Base-by-base conservation (phyloP, 64 coral and sea anemone species). In the Montipora cactus region DNA sequence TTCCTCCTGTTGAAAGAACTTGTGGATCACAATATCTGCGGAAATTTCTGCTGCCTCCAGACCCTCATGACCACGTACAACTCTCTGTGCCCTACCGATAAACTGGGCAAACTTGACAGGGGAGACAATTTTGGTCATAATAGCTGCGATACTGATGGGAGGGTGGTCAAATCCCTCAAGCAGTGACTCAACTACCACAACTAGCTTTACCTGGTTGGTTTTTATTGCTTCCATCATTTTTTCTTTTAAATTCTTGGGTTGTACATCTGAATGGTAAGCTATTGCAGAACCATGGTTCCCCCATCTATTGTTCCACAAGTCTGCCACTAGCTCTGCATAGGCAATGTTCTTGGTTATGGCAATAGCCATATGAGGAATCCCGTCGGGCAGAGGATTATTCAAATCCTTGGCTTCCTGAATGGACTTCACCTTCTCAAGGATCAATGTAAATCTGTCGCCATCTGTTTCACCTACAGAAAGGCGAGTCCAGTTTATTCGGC, bases 351-450 rank as follows among this genome's bases (percentile, higher is more conserved):
- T 55, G 3, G 44, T 8, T 74, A 87, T 74, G 5, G 86, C 86
- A 4, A 88, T 88, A 6, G 86, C 86, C 86, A 88, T 88, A 48
- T 88, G 86, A 0, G 86, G 50, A 22, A 59, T 46, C 18, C 22
- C 44, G 86, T 21, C 77, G 20, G 77, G 77, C 2, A 79, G 49
- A 19, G 77, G 86, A 20, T 23, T 23, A 8, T 49, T 10, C 3
- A 2, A 25, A 12, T 52, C 53, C 28, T 88, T 88, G 0, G 11
- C 12, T 7, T 88, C 67, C 20, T 57, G 67, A 7, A 51, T 58
- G 0, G 16, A 4, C 13, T 76, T 51, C 1, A 74, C 69, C 21
- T 15, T 2, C 15, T 58, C 48, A 8, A 88, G 67, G 67, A 88
- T 57, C 5, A 16, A 1, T 4, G 7, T 12, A 9, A 10, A 23